Base-by-base conservation (phyloP, 1,140 invertebrate species). In the Drosophila willistoni region DNA sequence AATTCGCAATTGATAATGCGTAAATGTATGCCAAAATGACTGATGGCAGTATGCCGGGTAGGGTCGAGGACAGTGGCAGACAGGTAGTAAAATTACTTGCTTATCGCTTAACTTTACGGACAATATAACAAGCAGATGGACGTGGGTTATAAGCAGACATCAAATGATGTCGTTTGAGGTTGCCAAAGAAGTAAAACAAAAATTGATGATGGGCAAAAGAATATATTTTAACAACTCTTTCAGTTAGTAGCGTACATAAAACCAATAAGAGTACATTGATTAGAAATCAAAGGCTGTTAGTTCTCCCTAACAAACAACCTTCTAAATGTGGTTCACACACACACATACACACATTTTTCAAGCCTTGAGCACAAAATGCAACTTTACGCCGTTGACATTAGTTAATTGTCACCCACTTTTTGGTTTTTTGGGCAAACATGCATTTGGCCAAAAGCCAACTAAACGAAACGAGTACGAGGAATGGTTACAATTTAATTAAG, bases 401-500 rank as follows among this genome's bases (percentile, higher is more conserved):
- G 82, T 87, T 87, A 86, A 86, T 86, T 86, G 83, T 87, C 83
- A 72, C 61, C 47, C 68, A 63, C 60, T 62, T 29, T 76, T 79
- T 54, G 66, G n/a, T n/a, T 64, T 64, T 71, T 71, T 57, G 33
- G 56, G 66, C 64, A 79, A 85, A 86, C 82, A 86, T 87, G 82
- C 82, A 76, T 51, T 87, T 86, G 82, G 82, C 82, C 79, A 69
- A 87, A 77, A 77, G 82, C 82, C 82, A 86, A 87, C 64, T 59
- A 29, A 79, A 72, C 71, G 71, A 73, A 61, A 29, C 39, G 42
- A 41, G 29, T 67, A 83, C 39, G 42, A 41, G 36, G 69, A 83
- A 79, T 79, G 63, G 79, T 83, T 69, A 86, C 82, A 79, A 71
- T 86, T 86, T 86, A 82, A 86, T 86, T 87, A 86, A 79, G 54